These are phyloP conservation scores for Callorhinus ursinus DNA, from an alignment of 2,113 vertebrate species.

Conservation along the genomic window DNA sequence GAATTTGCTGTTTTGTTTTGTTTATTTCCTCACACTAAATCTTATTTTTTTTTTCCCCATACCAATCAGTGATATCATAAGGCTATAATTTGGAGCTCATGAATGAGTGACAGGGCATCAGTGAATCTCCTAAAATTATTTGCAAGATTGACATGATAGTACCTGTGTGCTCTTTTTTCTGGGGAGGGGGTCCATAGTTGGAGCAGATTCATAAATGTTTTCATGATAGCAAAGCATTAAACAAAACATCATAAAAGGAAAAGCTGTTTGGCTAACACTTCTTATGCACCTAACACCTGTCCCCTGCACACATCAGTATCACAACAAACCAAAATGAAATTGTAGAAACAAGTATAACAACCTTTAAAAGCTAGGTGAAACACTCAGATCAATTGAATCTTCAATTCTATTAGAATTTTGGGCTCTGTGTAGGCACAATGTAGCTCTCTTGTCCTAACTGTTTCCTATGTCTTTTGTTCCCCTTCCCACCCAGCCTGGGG, in stretches of 20 bases:
- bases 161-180: neutral
- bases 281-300: neutral
- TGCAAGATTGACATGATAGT: neutral
- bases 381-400: neutral
- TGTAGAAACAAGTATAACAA: neutral
- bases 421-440: neutral
- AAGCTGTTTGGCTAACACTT: neutral
- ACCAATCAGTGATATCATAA: neutral
- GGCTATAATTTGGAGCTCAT: neutral
- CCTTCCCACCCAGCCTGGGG: neutral
- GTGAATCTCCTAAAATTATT: neutral
- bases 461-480: neutral
- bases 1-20: neutral
- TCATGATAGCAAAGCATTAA: neutral
- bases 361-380: neutral
- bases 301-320: neutral
- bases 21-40: neutral
- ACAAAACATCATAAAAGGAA: neutral
- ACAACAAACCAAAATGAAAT: neutral
- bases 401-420: neutral
- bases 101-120: neutral
- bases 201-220: neutral
- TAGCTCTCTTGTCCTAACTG: neutral
- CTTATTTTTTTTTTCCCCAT: accelerated
- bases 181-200: neutral